Percentiles rank a stretch among this genome's conserved stretches.
Conservation (phyloP, 2,797 vertebrate genomes). For the Amphiprion clarkii region DNA sequence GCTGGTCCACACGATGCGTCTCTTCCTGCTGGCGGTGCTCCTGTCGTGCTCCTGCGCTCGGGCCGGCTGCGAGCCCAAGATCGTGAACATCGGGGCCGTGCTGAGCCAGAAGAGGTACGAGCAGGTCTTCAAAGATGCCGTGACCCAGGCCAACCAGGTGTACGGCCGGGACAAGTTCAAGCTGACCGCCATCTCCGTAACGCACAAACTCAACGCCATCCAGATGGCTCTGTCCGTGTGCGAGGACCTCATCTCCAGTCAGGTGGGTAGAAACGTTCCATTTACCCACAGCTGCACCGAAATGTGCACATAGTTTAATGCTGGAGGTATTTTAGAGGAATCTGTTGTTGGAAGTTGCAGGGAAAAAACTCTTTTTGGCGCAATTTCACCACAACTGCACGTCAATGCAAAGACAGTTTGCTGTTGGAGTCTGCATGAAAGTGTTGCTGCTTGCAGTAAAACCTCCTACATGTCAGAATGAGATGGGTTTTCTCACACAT, state of each 20-base stretch:
- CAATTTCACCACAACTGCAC: no score
- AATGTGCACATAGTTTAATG: no score
- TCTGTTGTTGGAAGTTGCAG: no score
- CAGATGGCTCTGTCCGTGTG: constrained; percentile 99
- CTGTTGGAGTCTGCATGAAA: no score
- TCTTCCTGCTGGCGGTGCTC: constrained; percentile 90
- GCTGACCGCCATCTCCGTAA: constrained; percentile 97
- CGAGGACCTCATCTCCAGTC: constrained; percentile 98
- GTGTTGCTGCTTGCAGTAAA: no score
- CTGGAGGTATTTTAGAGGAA: no score
- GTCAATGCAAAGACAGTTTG: no score
- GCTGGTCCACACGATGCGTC: constrained; percentile 85
- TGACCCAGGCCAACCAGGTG: constrained; percentile 93
- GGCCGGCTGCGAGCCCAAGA: constrained; percentile 94
- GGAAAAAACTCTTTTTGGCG: no score
- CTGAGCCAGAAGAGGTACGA: constrained; percentile 97
- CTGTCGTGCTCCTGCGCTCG: constrained; percentile 92
- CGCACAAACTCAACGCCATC: constrained; percentile 97
- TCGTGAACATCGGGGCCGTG: constrained; percentile 96
- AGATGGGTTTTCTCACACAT: no score
- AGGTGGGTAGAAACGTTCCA: constrained; percentile 79
- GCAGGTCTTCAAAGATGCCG: constrained; percentile 95
- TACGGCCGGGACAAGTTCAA: constrained; percentile 96
- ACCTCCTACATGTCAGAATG: no score
- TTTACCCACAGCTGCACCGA: no score